Conservation (phyloP, 1,140 invertebrate species). For the Zaprionus camerounensis region DNA sequence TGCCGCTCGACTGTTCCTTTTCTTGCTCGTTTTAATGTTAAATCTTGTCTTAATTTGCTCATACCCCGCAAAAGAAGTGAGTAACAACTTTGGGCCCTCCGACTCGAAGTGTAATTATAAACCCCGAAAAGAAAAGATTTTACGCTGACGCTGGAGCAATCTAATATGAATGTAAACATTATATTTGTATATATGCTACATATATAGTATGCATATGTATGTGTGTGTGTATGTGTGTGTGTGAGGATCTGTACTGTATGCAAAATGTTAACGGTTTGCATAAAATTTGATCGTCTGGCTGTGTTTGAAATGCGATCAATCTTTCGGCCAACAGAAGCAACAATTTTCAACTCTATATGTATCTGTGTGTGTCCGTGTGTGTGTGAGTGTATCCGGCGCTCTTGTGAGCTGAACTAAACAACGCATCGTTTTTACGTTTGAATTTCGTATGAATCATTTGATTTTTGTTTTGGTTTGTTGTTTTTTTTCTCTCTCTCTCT, state of each 20-base stretch:
- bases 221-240: slow-evolving; percentile 12
- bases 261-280: slow-evolving; percentile 54
- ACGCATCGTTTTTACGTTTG: slow-evolving; percentile 62
- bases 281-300: slow-evolving; percentile 48
- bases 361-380: slow-evolving; percentile 10
- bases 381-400: slow-evolving; percentile 41
- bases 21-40: background rate
- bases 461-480: slow-evolving; percentile 32
- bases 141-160: slow-evolving; percentile 44
- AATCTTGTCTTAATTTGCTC: background rate
- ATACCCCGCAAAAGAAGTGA: background rate
- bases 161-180: slow-evolving; percentile 44
- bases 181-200: slow-evolving; percentile 7
- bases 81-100: background rate
- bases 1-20: too few relatives aligned
- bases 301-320: slow-evolving; percentile 58
- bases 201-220: background rate
- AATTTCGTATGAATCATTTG: slow-evolving; percentile 60
- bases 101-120: slow-evolving; percentile 18
- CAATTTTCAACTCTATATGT: slow-evolving; percentile 17
- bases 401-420: slow-evolving; percentile 44
- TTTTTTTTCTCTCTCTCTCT: slow-evolving; percentile 12
- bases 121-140: slow-evolving; percentile 18
- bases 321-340: slow-evolving; percentile 39
- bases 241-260: slow-evolving; percentile 10